phyloP scores from a whole-genome alignment of 2,888 invertebrate genomes.

The Thymelicus acteon region DNA sequence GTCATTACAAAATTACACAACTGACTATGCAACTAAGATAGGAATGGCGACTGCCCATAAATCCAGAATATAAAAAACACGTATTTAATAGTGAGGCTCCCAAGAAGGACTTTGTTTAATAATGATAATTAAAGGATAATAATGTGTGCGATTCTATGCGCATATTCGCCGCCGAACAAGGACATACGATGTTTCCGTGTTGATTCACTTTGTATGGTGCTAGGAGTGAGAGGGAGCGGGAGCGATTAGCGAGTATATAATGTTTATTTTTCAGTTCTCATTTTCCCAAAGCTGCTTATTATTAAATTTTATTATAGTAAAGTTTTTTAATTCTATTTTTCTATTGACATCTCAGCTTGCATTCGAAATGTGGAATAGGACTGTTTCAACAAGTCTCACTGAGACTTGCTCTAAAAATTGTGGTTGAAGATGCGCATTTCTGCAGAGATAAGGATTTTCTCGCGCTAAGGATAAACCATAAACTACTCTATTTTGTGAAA shows the following conservation, averaged over 20 bases:
- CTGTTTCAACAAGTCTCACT: too few species aligned
- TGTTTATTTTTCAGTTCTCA: too few species aligned
- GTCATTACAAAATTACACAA: not conserved
- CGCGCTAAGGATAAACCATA: too few species aligned
- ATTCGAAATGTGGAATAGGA: too few species aligned
- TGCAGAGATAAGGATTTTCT: too few species aligned
- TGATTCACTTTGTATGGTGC: conserved; percentile 64
- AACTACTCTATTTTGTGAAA: too few species aligned
- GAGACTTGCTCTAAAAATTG: too few species aligned
- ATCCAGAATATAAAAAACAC: conserved; percentile 47
- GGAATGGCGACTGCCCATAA: conserved; percentile 52
- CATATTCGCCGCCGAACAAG: conserved; percentile 79
- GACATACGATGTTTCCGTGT: conserved; percentile 76
- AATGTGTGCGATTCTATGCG: conserved; percentile 70
- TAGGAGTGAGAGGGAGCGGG: conserved; percentile 40
- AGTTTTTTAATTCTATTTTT: too few species aligned
- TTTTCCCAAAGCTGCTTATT: too few species aligned
- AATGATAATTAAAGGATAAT: conserved; percentile 73
- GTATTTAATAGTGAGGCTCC: conserved; percentile 39
- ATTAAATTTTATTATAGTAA: too few species aligned
- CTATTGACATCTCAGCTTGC: too few species aligned
- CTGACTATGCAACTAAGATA: not conserved
- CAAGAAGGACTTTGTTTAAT: conserved; percentile 70
- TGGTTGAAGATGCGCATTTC: too few species aligned
- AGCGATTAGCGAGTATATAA: conserved; percentile 42